Percentiles rank a stretch among this genome's conserved stretches.
phyloP scores from a whole-genome alignment of 2,797 vertebrate species.

The Zenarchopterus dispar region DNA sequence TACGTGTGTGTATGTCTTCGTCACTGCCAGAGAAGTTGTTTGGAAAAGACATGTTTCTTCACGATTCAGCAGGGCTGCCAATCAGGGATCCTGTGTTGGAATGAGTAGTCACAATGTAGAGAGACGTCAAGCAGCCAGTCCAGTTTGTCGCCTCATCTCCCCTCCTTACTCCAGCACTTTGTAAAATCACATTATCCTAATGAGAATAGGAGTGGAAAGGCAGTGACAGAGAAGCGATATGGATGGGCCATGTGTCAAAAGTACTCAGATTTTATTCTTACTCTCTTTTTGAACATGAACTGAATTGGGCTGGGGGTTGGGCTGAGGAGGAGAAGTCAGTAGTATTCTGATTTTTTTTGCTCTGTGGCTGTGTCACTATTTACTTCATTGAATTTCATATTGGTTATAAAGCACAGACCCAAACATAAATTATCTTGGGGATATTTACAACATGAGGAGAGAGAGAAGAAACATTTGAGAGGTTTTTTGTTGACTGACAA shows the following conservation, averaged over 20 bases:
- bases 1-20: conserved; percentile 29
- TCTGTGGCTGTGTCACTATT: conserved; percentile 33
- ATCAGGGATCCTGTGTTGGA: conserved; percentile 77
- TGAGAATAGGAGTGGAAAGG: conserved; percentile 90
- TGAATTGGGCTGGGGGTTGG: conserved; percentile 41
- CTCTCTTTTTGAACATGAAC: conserved; percentile 53
- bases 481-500: too few relatives aligned
- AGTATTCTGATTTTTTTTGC: conserved; percentile 15
- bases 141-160: conserved; percentile 73
- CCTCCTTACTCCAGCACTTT: conserved; percentile 77
- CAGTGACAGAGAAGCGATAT: conserved; percentile 85
- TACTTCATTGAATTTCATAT: conserved; percentile 13
- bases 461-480: background rate
- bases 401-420: background rate
- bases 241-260: conserved; percentile 88
- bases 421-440: background rate
- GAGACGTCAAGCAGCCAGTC: conserved; percentile 78
- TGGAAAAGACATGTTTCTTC: conserved; percentile 85
- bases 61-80: conserved; percentile 85
- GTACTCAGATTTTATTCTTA: conserved; percentile 78
- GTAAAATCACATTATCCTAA: conserved; percentile 88
- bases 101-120: conserved; percentile 73
- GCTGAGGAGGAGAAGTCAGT: conserved; percentile 25
- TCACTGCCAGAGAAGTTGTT: conserved; percentile 55
- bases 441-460: too few relatives aligned